Base-by-base conservation (phyloP, 1,140 invertebrate genomes). In the Ladona fulva region DNA sequence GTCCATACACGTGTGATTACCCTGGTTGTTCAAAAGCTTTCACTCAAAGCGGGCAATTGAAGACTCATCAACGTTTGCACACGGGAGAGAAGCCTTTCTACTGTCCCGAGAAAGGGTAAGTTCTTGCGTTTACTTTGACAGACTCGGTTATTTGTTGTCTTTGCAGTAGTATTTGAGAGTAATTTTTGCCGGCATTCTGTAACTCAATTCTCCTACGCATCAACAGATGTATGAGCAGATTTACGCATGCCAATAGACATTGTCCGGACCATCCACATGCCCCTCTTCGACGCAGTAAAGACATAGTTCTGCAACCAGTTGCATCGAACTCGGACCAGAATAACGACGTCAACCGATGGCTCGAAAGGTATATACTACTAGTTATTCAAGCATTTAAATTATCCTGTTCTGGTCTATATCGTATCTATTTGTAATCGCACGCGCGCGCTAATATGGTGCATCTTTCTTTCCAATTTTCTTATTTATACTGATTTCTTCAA, bases 71-170 rank as follows among this genome's bases (percentile, higher is more conserved):
- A 82, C 85, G 93, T 79, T 84, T 94, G 5, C 93, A 95, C 82
- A 94, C 93, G 0, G 93, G 93, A 42, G 93, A 94, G 82, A 94
- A 94, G 82, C 93, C 93, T 3, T 95, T 95, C 84, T 83, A 90
- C 11, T 95, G 93, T 85, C 89, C 90, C 3, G 87, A 87, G 79
- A 81, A 86, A 79, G 91, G 91, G 81, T 92, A 89, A 84, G 85
- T 78, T 77, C 42, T 25, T 77, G 24, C 6, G 6, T 77, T n/a
- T 75, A 79, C 42, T 22, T 77, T 25, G 66, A 25, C 1, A 73
- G 11, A 42, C n/a, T n/a, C n/a, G n/a, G n/a, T n/a, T n/a, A n/a
- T n/a, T n/a, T n/a, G n/a, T n/a, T n/a, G n/a, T n/a, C n/a, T n/a
- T n/a, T n/a, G n/a, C n/a, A n/a, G n/a, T n/a, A n/a, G n/a, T n/a